Conservation (phyloP, 2,113 vertebrate genomes). For the Nesoenas mayeri region DNA sequence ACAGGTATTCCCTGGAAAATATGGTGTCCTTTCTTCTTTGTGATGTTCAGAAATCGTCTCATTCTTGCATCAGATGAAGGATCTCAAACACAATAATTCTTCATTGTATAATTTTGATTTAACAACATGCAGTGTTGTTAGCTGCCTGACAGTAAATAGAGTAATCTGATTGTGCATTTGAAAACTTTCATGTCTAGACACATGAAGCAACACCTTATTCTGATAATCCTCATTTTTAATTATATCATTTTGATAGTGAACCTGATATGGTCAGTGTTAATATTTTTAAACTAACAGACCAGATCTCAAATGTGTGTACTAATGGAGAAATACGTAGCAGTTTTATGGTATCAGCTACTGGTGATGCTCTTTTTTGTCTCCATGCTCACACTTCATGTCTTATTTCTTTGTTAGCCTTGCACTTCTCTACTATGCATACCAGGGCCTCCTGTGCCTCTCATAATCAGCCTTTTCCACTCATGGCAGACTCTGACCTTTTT, state of each 20-base stretch:
- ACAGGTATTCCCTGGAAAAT: not conserved
- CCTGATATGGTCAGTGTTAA: not conserved
- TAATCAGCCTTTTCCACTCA: not conserved
- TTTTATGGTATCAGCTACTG: accelerated
- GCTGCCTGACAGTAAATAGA: not conserved
- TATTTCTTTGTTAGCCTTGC: not conserved
- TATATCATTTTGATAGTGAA: not conserved
- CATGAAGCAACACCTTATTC: not conserved
- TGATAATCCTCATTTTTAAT: not conserved
- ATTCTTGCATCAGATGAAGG: not conserved
- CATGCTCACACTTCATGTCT: not conserved
- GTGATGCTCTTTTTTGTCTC: not conserved
- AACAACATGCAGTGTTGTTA: not conserved
- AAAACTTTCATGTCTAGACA: not conserved
- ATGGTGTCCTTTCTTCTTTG: not conserved
- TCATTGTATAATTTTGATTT: not conserved
- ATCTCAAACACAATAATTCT: not conserved
- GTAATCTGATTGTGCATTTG: not conserved
- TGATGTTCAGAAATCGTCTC: not conserved
- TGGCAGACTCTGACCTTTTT: not conserved
- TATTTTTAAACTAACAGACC: not conserved
- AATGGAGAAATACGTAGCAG: not conserved
- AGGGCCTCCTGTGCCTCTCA: not conserved
- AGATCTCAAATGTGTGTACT: not conserved
- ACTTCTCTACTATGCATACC: not conserved